Conservation (phyloP, 2,113 vertebrate species). For the Struthidea cinerea region DNA sequence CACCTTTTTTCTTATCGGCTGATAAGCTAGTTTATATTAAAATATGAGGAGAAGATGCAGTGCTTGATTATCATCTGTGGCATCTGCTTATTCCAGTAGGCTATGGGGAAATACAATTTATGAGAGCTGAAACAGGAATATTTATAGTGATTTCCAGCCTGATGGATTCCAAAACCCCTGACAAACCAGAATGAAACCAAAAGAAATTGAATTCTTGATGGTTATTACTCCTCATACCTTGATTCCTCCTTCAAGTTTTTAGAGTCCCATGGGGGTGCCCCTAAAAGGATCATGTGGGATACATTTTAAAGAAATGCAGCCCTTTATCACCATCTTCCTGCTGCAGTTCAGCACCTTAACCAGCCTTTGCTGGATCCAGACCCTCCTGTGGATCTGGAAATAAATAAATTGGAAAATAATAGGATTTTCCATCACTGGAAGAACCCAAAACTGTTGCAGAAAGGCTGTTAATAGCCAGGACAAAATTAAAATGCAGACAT, state of each 20-base stretch:
- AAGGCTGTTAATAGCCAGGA: not conserved
- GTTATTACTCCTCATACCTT: not conserved
- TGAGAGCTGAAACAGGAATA: not conserved
- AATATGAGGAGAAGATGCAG: slow-evolving; percentile 49
- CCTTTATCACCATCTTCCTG: not conserved
- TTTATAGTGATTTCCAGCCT: not conserved
- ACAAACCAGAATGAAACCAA: not conserved
- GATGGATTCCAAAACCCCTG: not conserved
- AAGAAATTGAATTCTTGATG: not conserved
- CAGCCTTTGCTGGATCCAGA: not conserved
- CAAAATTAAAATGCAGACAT: not conserved
- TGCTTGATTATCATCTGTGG: slow-evolving; percentile 57
- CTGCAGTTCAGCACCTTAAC: not conserved
- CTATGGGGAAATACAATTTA: not conserved
- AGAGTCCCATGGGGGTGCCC: not conserved
- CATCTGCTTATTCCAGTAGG: slow-evolving; percentile 51
- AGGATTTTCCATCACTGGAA: not conserved
- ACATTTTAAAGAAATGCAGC: accelerated
- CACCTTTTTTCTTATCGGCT: slow-evolving; percentile 50
- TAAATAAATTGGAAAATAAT: not conserved
- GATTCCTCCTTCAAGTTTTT: not conserved
- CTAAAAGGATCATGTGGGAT: not conserved
- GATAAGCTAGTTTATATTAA: slow-evolving; percentile 60
- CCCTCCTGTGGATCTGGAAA: not conserved
- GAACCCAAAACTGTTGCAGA: not conserved